Base-by-base conservation (phyloP, 2,888 invertebrate genomes). In the Zeuzera pyrina region DNA sequence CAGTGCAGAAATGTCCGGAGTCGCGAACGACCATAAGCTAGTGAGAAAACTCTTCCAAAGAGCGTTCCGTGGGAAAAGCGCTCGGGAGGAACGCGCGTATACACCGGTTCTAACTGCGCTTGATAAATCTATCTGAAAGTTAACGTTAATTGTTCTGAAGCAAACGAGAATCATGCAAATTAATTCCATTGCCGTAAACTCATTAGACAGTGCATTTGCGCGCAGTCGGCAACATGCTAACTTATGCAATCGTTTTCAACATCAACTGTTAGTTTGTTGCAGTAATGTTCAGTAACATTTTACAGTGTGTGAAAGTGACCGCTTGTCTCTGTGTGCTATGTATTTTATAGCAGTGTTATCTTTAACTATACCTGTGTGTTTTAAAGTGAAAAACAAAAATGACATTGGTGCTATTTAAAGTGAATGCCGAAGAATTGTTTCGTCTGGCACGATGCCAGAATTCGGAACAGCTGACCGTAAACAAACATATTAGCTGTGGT, bases 1-100 rank as follows among this genome's bases (percentile, higher is more conserved):
- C 78, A 81, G 81, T 83, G 65, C 74, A 76, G 73, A 78, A 64
- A 78, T 77, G 81, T 71, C 65, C 77, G 76, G 74, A 67, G 68
- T 55, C 72, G 76, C 62, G 77, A 65, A 56, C 77, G 74, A 61
- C 62, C 67, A 70, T 54, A 64, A 55, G 52, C 51, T 49, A 50
- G 52, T 57, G 61, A 64, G 42, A 31, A 37, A 48, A 42, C 47
- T 57, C 61, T 57, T 62, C 57, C 65, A 56, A 52, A 57, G 50
- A 47, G 55, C 52, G 53, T 55, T 55, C 55, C 61, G 60, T 52
- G 46, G 42, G 42, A 54, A 52, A 56, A 49, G 36, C 42, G 42
- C 43, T 32, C 46, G 46, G 35, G 43, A 53, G 57, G 54, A 51
- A 45, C 53, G 46, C 53, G 38, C 44, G 44, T 25, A 11, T 25